Base-by-base conservation (phyloP, 2,113 vertebrate species). In the Erythrocercus mccallii region DNA sequence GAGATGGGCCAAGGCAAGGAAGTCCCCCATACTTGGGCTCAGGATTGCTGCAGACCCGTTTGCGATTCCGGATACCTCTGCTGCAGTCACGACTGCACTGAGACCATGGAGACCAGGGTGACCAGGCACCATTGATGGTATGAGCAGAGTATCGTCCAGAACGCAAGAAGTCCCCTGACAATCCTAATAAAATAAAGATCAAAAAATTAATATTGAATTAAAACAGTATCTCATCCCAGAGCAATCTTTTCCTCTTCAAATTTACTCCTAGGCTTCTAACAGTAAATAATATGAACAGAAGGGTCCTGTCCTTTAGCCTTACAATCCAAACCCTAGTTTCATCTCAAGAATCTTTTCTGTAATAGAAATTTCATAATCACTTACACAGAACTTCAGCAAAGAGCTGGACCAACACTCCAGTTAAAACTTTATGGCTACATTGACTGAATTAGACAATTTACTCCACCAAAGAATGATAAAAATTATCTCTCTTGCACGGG, bases 21-120 rank as follows among this genome's bases (percentile, higher is more conserved):
- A 99, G 96, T 19, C 99, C 99, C 15, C 99, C 99, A 0, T 98
- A 98, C 85, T 98, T 99, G 85, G 99, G 99, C 95, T 99, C 99
- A 0, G 99, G 99, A 79, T 98, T 99, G 93, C 98, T 99, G 97
- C 99, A 99, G 38, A 98, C 98, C 5, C 99, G 98, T 95, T 99
- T 99, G 48, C 99, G 98, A 83, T 98, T 99, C 64, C 99, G 98
- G 79, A 99, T 98, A 4, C 99, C 99, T 51, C 99, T 96, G 65
- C 98, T 99, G 92, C 99, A 99, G 97, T 99, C 99, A 18, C 99
- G 98, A 82, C 99, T 99, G 96, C 99, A 99, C 96, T 99, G 99
- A 8, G 99, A 99, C 99, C 99, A 99, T 0, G 99, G 98, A 2
- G 98, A 98, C 99, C 99, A 99, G 40, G 98, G 96, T 0, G 99